Evolutionary conservation across 1,140 invertebrate genomes (phyloP), one percentile per base, ranked within the genome.

Genomic region (Cherax quadricarinatus): DNA sequence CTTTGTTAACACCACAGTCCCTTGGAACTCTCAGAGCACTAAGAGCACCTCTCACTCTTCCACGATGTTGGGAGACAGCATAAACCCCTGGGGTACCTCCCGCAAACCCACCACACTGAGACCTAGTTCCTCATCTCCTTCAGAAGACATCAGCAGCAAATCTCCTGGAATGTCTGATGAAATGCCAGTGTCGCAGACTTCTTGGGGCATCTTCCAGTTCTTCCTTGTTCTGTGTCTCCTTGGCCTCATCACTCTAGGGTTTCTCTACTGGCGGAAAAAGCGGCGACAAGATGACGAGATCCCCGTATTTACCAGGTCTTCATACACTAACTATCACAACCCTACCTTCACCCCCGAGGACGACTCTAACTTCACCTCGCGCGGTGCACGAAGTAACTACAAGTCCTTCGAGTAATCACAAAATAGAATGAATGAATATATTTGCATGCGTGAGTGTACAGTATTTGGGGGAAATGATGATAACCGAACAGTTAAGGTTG

Each of bases 241-340:
- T 53, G 90, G 90, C 3, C 49, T 82, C 30, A n/a, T 79, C 1
- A 78, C 48, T 7, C 84, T 91, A 3, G 90, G 90, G 3, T 87
- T 91, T 60, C 78, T 91, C 6, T 91, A 91, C 60, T 91, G 84
- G 90, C 84, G 85, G 18, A 86, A 82, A 66, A 85, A 82, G 60
- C 83, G 84, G 24, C 84, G 85, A 18, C 90, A 86, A 21, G 90
- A 91, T 66, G 90, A 91, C 60, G 90, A 91, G 75, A 87, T 91
- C 12, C 90, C 90, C 3, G 78, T 91, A 48, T 91, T 91, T 78
- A 66, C 84, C 18, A 79, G 90, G 16, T 48, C 87, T 24, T 80
- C 87, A 18, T 48, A 86, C 62, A 49, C 90, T 9, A 84, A 91
- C 84, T 91, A 91, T 60, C 90, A 66, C 53, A 91, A 91, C 75